Evolutionary conservation across 2,113 vertebrate species (phyloP).

Genomic region (Dasyprocta punctata): DNA sequence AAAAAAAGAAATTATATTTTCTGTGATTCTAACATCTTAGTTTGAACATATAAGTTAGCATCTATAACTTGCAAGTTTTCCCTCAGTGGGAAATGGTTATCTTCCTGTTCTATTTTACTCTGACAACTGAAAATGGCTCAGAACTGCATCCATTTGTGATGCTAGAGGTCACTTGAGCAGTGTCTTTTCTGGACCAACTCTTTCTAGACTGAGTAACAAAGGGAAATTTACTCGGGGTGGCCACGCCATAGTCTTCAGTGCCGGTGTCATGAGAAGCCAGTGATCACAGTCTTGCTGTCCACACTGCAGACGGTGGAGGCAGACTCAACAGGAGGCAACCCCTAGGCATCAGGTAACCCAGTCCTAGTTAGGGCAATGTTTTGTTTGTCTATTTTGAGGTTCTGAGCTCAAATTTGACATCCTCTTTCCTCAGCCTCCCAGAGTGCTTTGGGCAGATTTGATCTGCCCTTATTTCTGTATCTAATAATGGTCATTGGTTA

Average conservation of each 20-base stretch:
- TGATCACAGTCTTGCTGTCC: background rate
- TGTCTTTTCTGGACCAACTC: no score
- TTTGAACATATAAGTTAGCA: no score
- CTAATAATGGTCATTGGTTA: accelerated
- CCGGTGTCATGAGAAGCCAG: background rate
- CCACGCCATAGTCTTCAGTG: accelerated
- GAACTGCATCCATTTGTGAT: background rate
- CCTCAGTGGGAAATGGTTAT: background rate
- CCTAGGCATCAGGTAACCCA: background rate
- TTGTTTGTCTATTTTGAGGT: background rate
- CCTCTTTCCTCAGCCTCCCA: background rate
- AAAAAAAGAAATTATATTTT: background rate
- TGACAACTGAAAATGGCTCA: no score
- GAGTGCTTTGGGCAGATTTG: background rate
- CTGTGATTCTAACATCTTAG: background rate
- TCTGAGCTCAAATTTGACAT: background rate
- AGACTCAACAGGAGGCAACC: background rate
- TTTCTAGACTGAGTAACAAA: background rate
- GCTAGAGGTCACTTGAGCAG: background rate
- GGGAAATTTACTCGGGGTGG: background rate
- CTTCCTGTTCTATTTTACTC: background rate
- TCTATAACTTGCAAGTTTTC: background rate
- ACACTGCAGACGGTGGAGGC: background rate
- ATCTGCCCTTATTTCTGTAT: background rate
- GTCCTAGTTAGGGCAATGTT: background rate